A percentile compares a stretch with the other conserved stretches of the same genome.
Evolutionary conservation across 2,113 vertebrate species (phyloP).

Genomic region (Turnix velox): DNA sequence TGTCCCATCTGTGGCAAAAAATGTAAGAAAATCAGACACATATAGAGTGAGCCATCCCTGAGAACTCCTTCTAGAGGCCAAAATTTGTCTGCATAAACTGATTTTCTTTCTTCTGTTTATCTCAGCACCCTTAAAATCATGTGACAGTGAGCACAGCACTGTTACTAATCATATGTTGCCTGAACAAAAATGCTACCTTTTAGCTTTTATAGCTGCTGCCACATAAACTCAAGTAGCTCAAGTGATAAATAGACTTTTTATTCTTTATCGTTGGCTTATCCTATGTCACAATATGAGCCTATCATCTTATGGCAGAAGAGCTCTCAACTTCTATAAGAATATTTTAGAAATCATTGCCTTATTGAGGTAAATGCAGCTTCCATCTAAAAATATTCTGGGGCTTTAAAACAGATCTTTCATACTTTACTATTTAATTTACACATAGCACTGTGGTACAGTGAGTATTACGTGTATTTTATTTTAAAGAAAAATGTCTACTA

Average conservation of each 20-base stretch:
- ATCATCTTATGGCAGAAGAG: not conserved
- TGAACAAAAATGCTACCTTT: not conserved
- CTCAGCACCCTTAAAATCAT: not conserved
- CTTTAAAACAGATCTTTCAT: not conserved
- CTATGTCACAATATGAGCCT: rapidly evolving
- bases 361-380: not conserved
- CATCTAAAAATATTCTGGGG: not conserved
- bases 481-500: not conserved
- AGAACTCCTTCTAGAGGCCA: not conserved
- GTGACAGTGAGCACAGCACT: not conserved
- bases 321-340: not conserved
- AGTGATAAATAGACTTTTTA: not conserved
- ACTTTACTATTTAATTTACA: not conserved
- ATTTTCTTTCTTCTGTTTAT: not conserved
- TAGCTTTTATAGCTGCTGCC: not conserved
- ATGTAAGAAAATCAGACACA: not conserved
- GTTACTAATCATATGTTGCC: not conserved
- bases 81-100: not conserved
- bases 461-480: not conserved
- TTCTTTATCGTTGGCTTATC: not conserved
- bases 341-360: not conserved
- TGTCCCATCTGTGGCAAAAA: not conserved
- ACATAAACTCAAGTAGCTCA: not conserved
- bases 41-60: not conserved
- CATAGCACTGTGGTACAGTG: not conserved